These are phyloP conservation scores for Toxostoma redivivum DNA, from an alignment of 2,113 vertebrate genomes.

Conservation along the genomic window DNA sequence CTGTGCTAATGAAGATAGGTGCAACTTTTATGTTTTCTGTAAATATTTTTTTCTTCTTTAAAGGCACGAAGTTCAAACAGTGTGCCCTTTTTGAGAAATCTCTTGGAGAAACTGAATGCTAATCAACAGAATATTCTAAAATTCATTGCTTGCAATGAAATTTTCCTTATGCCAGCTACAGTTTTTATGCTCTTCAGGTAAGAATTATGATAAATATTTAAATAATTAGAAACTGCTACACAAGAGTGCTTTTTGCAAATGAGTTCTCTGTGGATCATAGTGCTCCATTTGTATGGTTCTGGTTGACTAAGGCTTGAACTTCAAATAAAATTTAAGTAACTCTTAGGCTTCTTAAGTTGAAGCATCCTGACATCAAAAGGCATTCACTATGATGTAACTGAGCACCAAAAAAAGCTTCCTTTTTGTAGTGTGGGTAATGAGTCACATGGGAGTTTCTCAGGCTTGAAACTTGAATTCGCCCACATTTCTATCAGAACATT, in stretches of 20 bases:
- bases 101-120: conserved; percentile 88
- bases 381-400: background rate
- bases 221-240: background rate
- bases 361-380: background rate
- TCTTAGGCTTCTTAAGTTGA: background rate
- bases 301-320: background rate
- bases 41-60: background rate
- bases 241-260: background rate
- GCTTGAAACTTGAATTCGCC: background rate
- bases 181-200: conserved; percentile 99
- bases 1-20: background rate
- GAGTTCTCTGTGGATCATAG: background rate
- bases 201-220: conserved; percentile 9
- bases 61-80: conserved; percentile 89
- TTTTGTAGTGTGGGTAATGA: background rate
- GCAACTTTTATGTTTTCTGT: conserved; percentile 1
- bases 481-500: background rate
- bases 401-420: background rate
- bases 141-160: conserved; percentile 98
- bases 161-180: conserved; percentile 97
- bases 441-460: background rate
- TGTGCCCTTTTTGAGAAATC: conserved; percentile 85
- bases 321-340: background rate
- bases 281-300: background rate
- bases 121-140: conserved; percentile 99